Conservation (phyloP, 2,888 invertebrate genomes). For the Synanthedon tipuliformis region DNA sequence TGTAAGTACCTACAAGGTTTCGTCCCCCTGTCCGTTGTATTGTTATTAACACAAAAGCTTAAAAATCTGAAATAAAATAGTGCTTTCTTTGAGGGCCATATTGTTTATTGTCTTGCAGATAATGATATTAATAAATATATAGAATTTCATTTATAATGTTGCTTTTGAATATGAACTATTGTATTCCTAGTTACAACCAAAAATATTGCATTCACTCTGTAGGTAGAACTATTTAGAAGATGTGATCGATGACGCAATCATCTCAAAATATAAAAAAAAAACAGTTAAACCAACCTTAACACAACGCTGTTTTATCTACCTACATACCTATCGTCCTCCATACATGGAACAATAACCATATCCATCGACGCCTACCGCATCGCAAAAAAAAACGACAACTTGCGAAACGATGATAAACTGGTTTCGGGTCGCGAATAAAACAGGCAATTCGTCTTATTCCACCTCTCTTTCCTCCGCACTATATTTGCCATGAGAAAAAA, state of each 20-base stretch:
- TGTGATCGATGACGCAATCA: background rate
- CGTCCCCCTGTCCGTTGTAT: no score
- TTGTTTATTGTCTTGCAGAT: no score
- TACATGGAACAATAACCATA: background rate
- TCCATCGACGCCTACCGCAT: slow-evolving; percentile 52
- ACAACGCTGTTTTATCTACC: background rate
- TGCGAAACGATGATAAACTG: slow-evolving; percentile 58
- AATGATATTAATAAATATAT: no score
- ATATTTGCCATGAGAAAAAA: slow-evolving; percentile 10
- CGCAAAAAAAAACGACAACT: slow-evolving; percentile 34
- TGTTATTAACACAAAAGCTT: no score
- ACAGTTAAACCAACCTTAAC: background rate
- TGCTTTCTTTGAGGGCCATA: no score
- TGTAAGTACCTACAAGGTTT: no score
- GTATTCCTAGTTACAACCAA: no score
- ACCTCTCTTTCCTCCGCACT: background rate
- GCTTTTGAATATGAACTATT: no score
- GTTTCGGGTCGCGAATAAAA: slow-evolving; percentile 35
- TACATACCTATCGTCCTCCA: background rate
- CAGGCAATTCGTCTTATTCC: slow-evolving; percentile 31
- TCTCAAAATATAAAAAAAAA: background rate
- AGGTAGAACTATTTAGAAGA: background rate
- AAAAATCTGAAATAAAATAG: no score
- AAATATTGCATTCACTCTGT: no score
- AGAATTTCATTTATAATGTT: no score